Percentiles rank a stretch among this genome's conserved stretches.
Conservation (phyloP, 1,140 invertebrate species). For the Drosophila pseudoananassae region DNA sequence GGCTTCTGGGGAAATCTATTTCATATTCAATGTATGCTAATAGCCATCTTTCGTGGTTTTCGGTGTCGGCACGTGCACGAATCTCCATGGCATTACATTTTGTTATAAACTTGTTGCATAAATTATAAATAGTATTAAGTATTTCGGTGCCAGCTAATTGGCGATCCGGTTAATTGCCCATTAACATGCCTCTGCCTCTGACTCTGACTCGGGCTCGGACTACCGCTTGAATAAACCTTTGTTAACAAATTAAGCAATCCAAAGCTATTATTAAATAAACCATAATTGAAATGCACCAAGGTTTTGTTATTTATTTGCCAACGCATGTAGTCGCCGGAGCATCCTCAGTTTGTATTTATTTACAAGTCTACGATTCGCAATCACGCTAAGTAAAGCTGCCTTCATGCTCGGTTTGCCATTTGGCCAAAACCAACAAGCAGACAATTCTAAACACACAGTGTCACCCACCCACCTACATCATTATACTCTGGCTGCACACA, state of each 20-base stretch:
- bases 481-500: slow-evolving; percentile 41
- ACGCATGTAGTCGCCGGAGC: slow-evolving; percentile 25
- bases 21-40: slow-evolving; percentile 33
- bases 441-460: slow-evolving; percentile 14
- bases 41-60: slow-evolving; percentile 14
- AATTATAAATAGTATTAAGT: slow-evolving; percentile 29
- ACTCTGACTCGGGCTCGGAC: slow-evolving; percentile 18
- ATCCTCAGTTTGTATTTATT: slow-evolving; percentile 17
- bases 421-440: slow-evolving; percentile 47
- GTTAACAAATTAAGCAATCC: slow-evolving; percentile 77
- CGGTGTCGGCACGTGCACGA: slow-evolving; percentile 29
- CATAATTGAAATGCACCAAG: slow-evolving; percentile 77
- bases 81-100: slow-evolving; percentile 20
- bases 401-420: slow-evolving; percentile 73
- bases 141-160: slow-evolving; percentile 56
- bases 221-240: too few relatives aligned
- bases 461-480: slow-evolving; percentile 16
- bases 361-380: slow-evolving; percentile 49
- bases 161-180: slow-evolving; percentile 67
- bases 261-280: slow-evolving; percentile 68
- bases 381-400: slow-evolving; percentile 75
- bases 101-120: slow-evolving; percentile 47
- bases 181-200: slow-evolving; percentile 57
- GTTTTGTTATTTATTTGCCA: slow-evolving; percentile 27
- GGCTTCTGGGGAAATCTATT: slow-evolving; percentile 10